A percentile compares a stretch with the other conserved stretches of the same genome.
Conservation (phyloP, 2,888 invertebrate species). For the Scaptomyza polygonia region DNA sequence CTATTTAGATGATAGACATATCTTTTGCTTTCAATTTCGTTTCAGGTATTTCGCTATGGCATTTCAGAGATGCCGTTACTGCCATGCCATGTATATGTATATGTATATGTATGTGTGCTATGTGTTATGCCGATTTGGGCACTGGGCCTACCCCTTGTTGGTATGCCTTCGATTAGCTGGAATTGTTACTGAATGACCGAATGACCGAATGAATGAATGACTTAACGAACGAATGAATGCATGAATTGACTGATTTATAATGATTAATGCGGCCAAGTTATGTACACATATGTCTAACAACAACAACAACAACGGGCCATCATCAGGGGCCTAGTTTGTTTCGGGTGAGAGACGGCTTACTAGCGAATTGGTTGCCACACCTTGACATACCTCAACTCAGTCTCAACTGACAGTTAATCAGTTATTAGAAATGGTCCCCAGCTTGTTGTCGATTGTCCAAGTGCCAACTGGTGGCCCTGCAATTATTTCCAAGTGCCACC, state of each 20-base stretch:
- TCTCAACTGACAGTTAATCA: conserved; percentile 47
- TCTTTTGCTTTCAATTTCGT: conserved; percentile 60
- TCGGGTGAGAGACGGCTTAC: no score
- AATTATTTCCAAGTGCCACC: background rate
- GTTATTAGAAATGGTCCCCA: conserved; percentile 28
- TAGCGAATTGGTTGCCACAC: conserved; percentile 22
- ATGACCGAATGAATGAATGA: conserved; percentile 24
- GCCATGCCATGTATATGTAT: conserved; percentile 14
- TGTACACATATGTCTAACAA: conserved; percentile 40
- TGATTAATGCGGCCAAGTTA: conserved; percentile 71
- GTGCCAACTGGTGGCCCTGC: background rate
- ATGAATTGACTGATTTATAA: conserved; percentile 75
- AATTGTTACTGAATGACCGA: conserved; percentile 44
- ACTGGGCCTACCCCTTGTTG: background rate
- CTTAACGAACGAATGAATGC: conserved; percentile 39
- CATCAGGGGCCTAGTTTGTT: no score
- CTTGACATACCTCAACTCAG: conserved; percentile 10
- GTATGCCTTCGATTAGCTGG: conserved; percentile 37
- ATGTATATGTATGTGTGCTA: background rate
- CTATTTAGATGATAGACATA: background rate
- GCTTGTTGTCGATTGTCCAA: background rate
- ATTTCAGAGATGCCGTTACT: conserved; percentile 60
- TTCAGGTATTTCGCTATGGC: conserved; percentile 64
- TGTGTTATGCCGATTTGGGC: conserved; percentile 9
- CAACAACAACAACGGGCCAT: no score